A percentile compares a stretch with the other conserved stretches of the same genome.
These are phyloP conservation scores for Narcine bancroftii DNA, from an alignment of 2,113 vertebrate species.

Conservation along the genomic window DNA sequence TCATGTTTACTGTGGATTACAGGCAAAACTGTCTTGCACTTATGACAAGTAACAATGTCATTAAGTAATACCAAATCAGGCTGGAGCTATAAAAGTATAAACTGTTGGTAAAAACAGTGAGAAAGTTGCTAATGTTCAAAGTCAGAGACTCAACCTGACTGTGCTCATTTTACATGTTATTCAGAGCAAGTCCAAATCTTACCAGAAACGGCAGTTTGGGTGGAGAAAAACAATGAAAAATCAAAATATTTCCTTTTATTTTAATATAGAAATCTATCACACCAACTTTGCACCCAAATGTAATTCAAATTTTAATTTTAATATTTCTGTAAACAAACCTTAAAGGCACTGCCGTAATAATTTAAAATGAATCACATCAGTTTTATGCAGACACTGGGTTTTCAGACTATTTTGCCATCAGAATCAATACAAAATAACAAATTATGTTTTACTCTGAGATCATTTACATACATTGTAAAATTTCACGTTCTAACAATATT, in stretches of 20 bases:
- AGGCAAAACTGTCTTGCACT: background rate
- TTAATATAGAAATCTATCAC: background rate
- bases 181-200: background rate
- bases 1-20: background rate
- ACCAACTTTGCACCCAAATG: background rate
- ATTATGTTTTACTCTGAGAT: background rate
- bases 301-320: background rate
- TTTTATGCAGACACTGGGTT: background rate
- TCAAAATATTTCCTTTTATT: background rate
- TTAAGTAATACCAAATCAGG: background rate
- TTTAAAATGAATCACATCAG: background rate
- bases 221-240: background rate
- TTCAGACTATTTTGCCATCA: background rate
- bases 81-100: background rate
- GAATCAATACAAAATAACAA: background rate
- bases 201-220: too few relatives aligned
- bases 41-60: background rate
- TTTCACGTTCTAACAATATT: constrained; percentile 3
- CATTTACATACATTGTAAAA: background rate
- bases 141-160: background rate
- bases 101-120: background rate
- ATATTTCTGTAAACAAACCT: background rate
- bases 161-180: too few relatives aligned
- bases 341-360: background rate
- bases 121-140: background rate